Percentiles rank a stretch among this genome's conserved stretches.
These are phyloP conservation scores for Meloidogyne exigua DNA, from an alignment of 1,140 invertebrate species.

Conservation along the genomic window DNA sequence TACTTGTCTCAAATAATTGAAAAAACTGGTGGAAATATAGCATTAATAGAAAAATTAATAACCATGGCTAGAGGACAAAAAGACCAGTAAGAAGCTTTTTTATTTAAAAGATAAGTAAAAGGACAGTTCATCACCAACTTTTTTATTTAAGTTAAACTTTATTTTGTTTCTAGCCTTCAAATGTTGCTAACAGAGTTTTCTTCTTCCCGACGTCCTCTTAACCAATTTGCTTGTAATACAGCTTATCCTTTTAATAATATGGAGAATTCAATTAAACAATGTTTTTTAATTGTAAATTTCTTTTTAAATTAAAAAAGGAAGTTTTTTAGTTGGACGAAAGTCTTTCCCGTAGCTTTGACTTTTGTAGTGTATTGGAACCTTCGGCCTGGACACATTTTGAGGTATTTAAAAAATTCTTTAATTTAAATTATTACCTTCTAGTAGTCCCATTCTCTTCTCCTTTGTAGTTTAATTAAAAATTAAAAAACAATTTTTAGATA, in stretches of 20 bases:
- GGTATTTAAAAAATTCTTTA: too few species aligned
- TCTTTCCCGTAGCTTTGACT: background rate
- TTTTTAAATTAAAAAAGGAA: background rate
- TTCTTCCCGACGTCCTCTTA: constrained; percentile 1
- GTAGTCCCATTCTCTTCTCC: too few species aligned
- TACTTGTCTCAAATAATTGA: background rate
- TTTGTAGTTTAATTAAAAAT: too few species aligned
- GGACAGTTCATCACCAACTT: too few species aligned
- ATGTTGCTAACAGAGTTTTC: background rate
- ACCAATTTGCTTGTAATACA: constrained; percentile 8
- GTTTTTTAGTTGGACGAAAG: background rate
- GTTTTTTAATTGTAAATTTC: constrained; percentile 2
- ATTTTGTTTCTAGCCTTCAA: background rate
- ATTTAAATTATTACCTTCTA: too few species aligned
- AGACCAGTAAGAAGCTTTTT: background rate
- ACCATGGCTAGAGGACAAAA: constrained; percentile 12
- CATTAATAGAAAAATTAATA: constrained; percentile 20
- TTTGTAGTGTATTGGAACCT: constrained; percentile 9
- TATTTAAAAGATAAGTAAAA: too few species aligned
- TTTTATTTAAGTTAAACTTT: too few species aligned
- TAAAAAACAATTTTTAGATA: constrained; percentile 1
- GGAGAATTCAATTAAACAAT: constrained; percentile 6
- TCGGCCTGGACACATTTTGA: constrained; percentile 15
- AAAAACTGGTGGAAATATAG: constrained; percentile 17
- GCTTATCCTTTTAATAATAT: constrained; percentile 9